These are phyloP conservation scores for Andricus quercusramuli DNA, from an alignment of 2,888 invertebrate genomes.

Conservation along the genomic window DNA sequence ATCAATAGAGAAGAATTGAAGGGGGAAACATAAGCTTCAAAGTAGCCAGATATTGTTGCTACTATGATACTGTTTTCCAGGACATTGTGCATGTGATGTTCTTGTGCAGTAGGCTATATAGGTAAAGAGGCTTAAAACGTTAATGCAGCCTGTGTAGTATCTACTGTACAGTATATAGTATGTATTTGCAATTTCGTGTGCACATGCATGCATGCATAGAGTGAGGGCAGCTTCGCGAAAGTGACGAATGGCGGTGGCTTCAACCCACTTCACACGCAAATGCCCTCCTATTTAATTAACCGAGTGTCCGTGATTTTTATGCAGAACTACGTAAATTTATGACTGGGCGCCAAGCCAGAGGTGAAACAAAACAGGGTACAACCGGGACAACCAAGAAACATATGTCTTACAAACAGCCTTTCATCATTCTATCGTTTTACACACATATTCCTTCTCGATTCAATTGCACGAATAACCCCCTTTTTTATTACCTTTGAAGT, in stretches of 20 bases:
- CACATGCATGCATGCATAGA: conserved; percentile 40
- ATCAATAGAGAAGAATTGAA: background rate
- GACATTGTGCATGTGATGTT: conserved; percentile 33
- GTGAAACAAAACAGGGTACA: conserved; percentile 17
- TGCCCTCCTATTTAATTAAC: conserved; percentile 53
- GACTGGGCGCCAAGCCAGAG: conserved; percentile 21
- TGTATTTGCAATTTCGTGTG: conserved; percentile 26
- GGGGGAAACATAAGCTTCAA: background rate
- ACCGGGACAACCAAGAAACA: conserved; percentile 9
- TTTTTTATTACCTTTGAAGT: background rate
- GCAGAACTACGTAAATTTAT: conserved; percentile 56
- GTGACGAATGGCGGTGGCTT: conserved; percentile 50
- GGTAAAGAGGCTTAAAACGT: conserved; percentile 31
- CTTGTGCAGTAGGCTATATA: conserved; percentile 37
- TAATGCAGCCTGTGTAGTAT: conserved; percentile 1
- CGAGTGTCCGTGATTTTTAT: conserved; percentile 70
- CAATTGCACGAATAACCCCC: too few species aligned
- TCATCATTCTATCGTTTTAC: background rate
- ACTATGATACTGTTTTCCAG: conserved; percentile 25
- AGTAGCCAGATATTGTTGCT: conserved; percentile 17
- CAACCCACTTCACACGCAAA: conserved; percentile 53
- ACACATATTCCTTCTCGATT: background rate
- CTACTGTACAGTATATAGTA: background rate
- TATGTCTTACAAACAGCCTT: conserved; percentile 8
- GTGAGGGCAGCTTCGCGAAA: conserved; percentile 44